Base-by-base conservation (phyloP, 2,797 vertebrate genomes). In the Siniperca scherzeri region DNA sequence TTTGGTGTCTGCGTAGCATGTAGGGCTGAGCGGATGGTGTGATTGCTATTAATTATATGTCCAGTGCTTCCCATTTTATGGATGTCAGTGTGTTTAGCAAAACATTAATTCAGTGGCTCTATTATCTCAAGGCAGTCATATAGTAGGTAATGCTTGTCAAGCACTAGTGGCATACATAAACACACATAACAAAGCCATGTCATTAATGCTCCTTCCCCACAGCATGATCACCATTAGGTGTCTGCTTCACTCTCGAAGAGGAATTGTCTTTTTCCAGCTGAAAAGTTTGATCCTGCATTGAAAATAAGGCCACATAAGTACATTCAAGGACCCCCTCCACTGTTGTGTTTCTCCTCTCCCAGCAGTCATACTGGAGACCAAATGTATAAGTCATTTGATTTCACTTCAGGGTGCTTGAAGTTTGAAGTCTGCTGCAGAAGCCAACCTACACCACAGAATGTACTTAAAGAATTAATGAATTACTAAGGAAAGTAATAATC, bases 61-160 rank as follows among this genome's bases (percentile, higher is more conserved):
- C 13, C 33, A 9, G 56, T 5, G 22, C 3, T 48, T 75, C 64
- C 30, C 40, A 7, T 80, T 57, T 59, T 71, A 74, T 87, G 68
- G 74, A 85, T 82, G 70, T 62, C 11, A 19, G 44, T 36, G 67
- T 38, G 50, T 81, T 82, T 78, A 65, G 40, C 40, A 22, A 77
- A 66, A 76, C 73, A 81, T 85, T 1, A 73, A 88, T 87, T 80
- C 64, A 21, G 53, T 22, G 57, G 67, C 50, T 87, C 77, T 78
- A 52, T 87, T 75, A 86, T 86, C 72, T 86, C 70, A 42, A 72
- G 19, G 69, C 61, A 38, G 22, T 74, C 70, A 11, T 11, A n/a
- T 33, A 48, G 55, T 9, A 44, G 59, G 17, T 81, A 56, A 72
- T 60, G 70, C 70, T 74, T 52, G 21, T 36, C 61, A 48, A 56